Evolutionary conservation across 2,113 vertebrate species (phyloP), one percentile per base, ranked within the genome.

Genomic region (Pluvialis apricaria): DNA sequence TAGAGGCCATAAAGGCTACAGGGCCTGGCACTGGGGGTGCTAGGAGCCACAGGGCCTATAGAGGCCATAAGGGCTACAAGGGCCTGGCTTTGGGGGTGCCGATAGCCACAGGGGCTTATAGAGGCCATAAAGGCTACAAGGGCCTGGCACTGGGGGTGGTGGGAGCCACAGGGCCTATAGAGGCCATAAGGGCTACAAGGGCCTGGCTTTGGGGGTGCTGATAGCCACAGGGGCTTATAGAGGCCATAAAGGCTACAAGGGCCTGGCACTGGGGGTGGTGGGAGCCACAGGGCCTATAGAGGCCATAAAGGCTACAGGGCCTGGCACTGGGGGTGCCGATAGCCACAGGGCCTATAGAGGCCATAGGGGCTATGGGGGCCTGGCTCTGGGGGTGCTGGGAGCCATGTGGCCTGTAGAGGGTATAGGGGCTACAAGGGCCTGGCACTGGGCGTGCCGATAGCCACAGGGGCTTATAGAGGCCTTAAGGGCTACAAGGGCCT

Each of bases 401-500:
- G 15, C 40, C 11, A 11, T 17, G 34, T 24, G 34, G 7, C 36
- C 31, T 47, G 3, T 6, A 5, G 49, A 13, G 17, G 21, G 18
- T 13, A 13, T 6, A 66, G 6, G 21, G 29, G 14, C 47, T 11
- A 36, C 4, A 34, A 2, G 5, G 22, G 29, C 17, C 9, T 25
- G 55, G 5, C 14, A 9, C n/a, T 19, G 17, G 20, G 9, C 4
- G 17, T 49, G 34, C 0, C 8, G 12, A 31, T 13, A 44, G n/a
- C 13, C 22, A 1, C 11, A 25, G 17, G 17, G 16, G 15, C 25
- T 31, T 49, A 10, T 21, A 26, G 34, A 38, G 28, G 38, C 34
- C 20, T 12, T 42, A 42, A 12, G 12, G 26, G 5, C 75, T 7
- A 38, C 12, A 29, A 3, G 38, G 25, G 11, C 49, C 29, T 34